Base-by-base conservation (phyloP, 2,888 invertebrate species). In the Oligia latruncula region DNA sequence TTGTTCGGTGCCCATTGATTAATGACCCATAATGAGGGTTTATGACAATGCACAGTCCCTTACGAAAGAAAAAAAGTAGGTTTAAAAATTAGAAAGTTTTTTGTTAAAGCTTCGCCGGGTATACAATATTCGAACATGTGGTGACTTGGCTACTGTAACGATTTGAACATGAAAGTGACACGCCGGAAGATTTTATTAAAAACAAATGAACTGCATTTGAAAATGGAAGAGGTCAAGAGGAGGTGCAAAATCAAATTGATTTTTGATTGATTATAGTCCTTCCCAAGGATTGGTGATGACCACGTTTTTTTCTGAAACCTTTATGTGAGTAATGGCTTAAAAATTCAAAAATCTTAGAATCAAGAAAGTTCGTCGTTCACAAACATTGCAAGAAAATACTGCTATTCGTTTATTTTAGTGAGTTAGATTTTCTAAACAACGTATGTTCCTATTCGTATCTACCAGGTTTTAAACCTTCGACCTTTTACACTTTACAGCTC, bases 11-110 rank as follows among this genome's bases (percentile, higher is more conserved):
- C 64, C 55, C 35, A 40, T 89, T 92, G 92, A 92, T 92, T 92
- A 90, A 92, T 92, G 91, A 82, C 72, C 84, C 87, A 79, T 91
- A 92, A 92, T 90, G 90, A 88, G 78, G 85, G 85, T 86, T 82
- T 78, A 83, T 78, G 83, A 88, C 85, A 87, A 89, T 86, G 81
- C 85, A 83, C 70, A 40, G 71, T 78, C 75, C 66, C n/a, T 81
- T 82, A 67, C 29, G 40, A 46, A 55, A 13, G 23, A 46, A 79
- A 84, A 85, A 82, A 76, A 40, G 0, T 23, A 0, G 13, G 62
- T 65, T 66, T 17, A 64, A 62, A 52, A 46, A 35, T n/a, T 66
- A 29, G 1, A 77, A 68, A 72, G 68, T 55, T 4, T 29, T 62
- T 83, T 80, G 73, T 66, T 35, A 40, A 52, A 64, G 58, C 1